Conservation (phyloP, 2,888 invertebrate species). For the Parnassius apollo region DNA sequence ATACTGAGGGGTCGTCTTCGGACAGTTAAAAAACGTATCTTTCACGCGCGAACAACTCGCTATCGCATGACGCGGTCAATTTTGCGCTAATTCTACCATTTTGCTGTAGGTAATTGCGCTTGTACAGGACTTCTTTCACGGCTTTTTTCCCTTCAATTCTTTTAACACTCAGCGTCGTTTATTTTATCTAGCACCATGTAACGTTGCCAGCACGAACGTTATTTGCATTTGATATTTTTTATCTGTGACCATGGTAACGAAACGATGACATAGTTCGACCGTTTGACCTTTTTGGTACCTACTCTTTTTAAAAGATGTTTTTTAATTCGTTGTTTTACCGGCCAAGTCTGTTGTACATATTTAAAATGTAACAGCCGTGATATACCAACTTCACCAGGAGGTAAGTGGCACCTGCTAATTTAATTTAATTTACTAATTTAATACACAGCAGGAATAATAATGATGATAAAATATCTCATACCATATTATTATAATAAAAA, state of each 20-base stretch:
- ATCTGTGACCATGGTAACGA: conserved; percentile 1
- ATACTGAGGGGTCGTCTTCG: not conserved
- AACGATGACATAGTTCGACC: not conserved
- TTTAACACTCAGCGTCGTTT: not conserved
- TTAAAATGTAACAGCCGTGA: too few relatives aligned
- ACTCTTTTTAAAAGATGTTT: too few relatives aligned
- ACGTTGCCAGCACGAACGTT: conserved; percentile 1
- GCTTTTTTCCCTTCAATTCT: not conserved
- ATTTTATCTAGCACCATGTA: not conserved
- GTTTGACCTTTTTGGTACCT: not conserved
- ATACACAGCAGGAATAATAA: too few relatives aligned
- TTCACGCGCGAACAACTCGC: conserved; percentile 5
- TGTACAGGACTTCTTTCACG: not conserved
- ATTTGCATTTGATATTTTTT: conserved; percentile 7
- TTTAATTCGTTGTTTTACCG: too few relatives aligned
- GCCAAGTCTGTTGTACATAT: too few relatives aligned
- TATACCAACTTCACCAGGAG: too few relatives aligned
- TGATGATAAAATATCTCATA: too few relatives aligned
- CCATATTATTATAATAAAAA: too few relatives aligned
- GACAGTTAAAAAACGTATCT: conserved; percentile 5
- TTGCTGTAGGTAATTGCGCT: conserved; percentile 20
- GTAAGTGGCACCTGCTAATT: too few relatives aligned
- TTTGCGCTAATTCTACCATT: conserved; percentile 29
- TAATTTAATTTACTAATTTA: too few relatives aligned
- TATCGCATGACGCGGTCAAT: conserved; percentile 29